Base-by-base conservation (phyloP, 2,888 invertebrate species). In the Epirrhoe tristata region DNA sequence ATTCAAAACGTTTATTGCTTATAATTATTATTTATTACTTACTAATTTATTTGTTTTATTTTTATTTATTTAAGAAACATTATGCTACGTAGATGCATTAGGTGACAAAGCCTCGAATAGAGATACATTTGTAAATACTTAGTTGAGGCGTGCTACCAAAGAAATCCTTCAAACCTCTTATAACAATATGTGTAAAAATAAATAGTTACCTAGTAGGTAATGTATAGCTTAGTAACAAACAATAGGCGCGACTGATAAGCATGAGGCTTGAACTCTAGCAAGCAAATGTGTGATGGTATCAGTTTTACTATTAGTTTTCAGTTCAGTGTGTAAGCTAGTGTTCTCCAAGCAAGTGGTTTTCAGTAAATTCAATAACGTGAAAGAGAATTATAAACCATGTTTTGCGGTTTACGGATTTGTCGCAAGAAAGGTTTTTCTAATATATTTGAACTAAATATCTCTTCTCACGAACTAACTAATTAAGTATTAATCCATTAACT, bases 261-360 rank as follows among this genome's bases (percentile, higher is more conserved):
- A 85, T 84, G 84, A 86, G 85, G 84, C 79, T 77, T 77, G 78
- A 77, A 77, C 73, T 74, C 74, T 73, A 59, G 74, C 74, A 76
- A 48, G 58, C 61, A 31, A 55, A 61, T 66, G 78, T 78, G 76
- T 76, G 78, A 79, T 85, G 79, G 77, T 82, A 83, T 77, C 81
- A 79, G 84, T 84, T 81, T 81, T 77, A 74, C 78, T 80, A 79
- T 81, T 84, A 85, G 83, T 88, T 86, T 85, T 82, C 76, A 85
- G 82, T 88, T 89, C 91, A 90, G 91, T 90, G 77, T 83, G 81
- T 77, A 82, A 85, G 85, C 87, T 84, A 87, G 81, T 85, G 88
- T 81, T 83, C 81, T 77, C 77, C 79, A 80, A 79, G 87, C 81
- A 81, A 85, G 88, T 82, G 84, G 88, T 87, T 76, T 81, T 79